These are phyloP conservation scores for Forbesichthys agassizii DNA, from an alignment of 2,113 vertebrate species.

Conservation along the genomic window DNA sequence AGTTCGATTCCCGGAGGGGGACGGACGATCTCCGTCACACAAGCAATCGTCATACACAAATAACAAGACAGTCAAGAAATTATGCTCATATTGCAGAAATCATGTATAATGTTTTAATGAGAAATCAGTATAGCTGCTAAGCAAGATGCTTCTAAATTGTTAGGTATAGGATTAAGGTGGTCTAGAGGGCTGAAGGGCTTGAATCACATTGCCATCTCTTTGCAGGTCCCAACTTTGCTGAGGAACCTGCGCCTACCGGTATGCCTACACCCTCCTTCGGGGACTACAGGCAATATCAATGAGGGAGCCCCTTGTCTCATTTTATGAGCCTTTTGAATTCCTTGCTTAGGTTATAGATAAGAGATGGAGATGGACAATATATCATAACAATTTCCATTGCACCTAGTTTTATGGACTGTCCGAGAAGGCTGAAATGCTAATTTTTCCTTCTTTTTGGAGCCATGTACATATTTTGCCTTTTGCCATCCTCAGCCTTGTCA, in stretches of 20 bases:
- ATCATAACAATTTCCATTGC: constrained; percentile 33
- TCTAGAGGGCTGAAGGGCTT: no score
- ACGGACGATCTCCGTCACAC: no score
- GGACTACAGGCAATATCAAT: constrained; percentile 90
- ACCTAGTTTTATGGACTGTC: constrained; percentile 41
- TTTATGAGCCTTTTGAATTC: constrained; percentile 67
- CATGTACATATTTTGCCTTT: constrained; percentile 56
- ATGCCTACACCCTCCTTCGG: constrained; percentile 81
- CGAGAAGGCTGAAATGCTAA: constrained; percentile 36
- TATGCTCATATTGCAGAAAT: no score
- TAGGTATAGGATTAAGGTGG: no score
- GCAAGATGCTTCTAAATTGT: no score
- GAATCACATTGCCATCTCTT: not conserved
- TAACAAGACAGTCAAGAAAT: not conserved
- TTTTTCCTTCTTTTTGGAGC: constrained; percentile 41
- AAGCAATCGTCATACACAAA: no score
- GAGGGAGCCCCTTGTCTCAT: constrained; percentile 56
- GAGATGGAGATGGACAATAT: constrained; percentile 40
- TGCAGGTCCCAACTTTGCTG: constrained; percentile 85
- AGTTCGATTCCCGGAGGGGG: no score
- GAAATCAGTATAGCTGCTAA: no score
- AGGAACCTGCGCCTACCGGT: constrained; percentile 81
- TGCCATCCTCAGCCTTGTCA: constrained; percentile 54
- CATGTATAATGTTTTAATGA: no score
- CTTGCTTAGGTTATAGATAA: constrained; percentile 64